Evolutionary conservation across 2,797 vertebrate genomes (phyloP).

Genomic region (Fistularia tabacaria): DNA sequence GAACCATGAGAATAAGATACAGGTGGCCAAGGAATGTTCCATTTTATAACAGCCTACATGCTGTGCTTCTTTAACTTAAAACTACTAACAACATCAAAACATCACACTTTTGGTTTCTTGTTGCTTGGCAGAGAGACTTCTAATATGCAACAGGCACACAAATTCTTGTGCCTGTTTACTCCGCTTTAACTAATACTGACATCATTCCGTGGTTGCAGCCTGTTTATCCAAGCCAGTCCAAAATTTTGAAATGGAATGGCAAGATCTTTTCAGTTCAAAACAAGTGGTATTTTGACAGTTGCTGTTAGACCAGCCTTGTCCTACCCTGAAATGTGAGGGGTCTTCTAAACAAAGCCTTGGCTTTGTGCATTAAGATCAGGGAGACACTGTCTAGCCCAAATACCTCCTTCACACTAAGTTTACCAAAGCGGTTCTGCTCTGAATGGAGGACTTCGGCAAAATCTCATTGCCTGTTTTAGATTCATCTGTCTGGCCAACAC

Average conservation of each 20-base stretch:
- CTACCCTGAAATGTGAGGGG: conserved; percentile 50
- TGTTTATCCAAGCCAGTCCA: conserved; percentile 49
- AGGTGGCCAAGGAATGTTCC: neutral
- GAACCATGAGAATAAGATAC: neutral
- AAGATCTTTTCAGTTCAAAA: conserved; percentile 55
- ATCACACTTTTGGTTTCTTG: too few relatives aligned
- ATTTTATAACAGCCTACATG: neutral
- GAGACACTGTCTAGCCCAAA: conserved; percentile 52
- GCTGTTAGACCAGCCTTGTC: conserved; percentile 55
- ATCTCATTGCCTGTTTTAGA: conserved; percentile 59
- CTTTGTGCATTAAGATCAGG: conserved; percentile 51
- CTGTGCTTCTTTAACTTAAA: neutral
- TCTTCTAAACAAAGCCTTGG: conserved; percentile 49
- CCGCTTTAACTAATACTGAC: conserved; percentile 46
- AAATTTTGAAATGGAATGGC: conserved; percentile 65
- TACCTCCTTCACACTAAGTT: conserved; percentile 51
- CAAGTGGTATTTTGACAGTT: conserved; percentile 52
- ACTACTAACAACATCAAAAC: neutral
- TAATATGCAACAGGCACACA: conserved; percentile 14
- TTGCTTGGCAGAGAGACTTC: too few relatives aligned
- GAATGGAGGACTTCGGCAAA: conserved; percentile 43
- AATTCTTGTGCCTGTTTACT: conserved; percentile 61
- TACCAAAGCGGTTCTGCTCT: conserved; percentile 34
- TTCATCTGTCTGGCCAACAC: conserved; percentile 48
- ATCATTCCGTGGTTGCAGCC: conserved; percentile 58